Base-by-base conservation (phyloP, 53 echinoderm and acorn worm species). In the Crossaster papposus region DNA sequence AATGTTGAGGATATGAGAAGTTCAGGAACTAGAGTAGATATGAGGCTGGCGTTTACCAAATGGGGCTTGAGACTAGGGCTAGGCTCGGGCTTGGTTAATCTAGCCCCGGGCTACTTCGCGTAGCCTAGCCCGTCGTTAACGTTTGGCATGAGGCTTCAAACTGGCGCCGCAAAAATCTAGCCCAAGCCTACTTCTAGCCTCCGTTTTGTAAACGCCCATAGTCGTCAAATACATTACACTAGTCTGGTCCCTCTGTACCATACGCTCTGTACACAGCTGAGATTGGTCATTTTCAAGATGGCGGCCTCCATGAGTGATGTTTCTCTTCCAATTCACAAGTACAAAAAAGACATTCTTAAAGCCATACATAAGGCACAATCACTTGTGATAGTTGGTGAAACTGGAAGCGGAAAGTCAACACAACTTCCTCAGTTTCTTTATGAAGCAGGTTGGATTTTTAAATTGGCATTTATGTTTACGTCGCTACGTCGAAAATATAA, bases 331-430 rank as follows among this genome's bases (percentile, higher is more conserved):
- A 96, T 96, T 33, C 58, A 54, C 63, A 89, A 90, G 30, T 93
- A 82, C 88, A 96, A 91, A 91, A 70, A 94, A 83, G 89, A 89
- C 32, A 89, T 97, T 26, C 30, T 97, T 4, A 80, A 83, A 18
- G 79, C 94, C 12, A 89, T 97, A n/a, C 63, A 82, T 33, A 37
- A 89, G 36, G 79, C 77, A 28, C 83, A 90, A 54, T 88, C 95
- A 12, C 78, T 92, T 36, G 95, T 97, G n/a, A 84, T 97, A 54
- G 94, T 97, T 24, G 97, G 97, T 51, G 92, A 96, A 89, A 97
- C 97, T 44, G 97, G 97, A 73, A 95, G 97, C 78, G 97, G 95
- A 35, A 97, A 97, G 90, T 95, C 97, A 68, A 97, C 97, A 14
- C 94, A 97, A 79, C 89, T 97, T 32, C 95, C 97, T 22, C 92